Evolutionary conservation across 1,140 invertebrate species (phyloP), one percentile per base, ranked within the genome.

Genomic region (Anoplolepis gracilipes): DNA sequence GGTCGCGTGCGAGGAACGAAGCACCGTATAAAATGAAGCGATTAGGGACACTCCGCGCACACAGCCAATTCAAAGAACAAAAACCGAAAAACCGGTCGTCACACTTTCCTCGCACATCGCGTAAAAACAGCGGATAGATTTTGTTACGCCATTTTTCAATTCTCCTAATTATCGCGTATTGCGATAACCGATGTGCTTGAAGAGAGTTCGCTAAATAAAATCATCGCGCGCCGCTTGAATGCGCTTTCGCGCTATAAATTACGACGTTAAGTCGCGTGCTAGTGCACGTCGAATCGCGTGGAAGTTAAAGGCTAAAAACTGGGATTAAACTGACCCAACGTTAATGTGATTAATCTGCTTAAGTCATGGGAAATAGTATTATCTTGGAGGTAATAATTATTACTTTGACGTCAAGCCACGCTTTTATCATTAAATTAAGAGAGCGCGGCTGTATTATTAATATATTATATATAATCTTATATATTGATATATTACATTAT

Each of bases 1-100:
- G 87, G 73, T 87, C 46, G 28, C 61, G 30, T 64, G 22, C 53
- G 55, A 19, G 39, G 59, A 49, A 78, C 39, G 67, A 57, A 79
- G 39, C 67, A 70, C 82, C 82, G 69, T 88, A 70, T 73, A 85
- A 88, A 88, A 75, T 85, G 73, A 88, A 88, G 61, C 87, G 82
- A 88, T 88, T 88, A 88, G 87, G 82, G 76, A 39, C 82, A 88
- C 67, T 55, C 36, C 5, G 22, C 10, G 25, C 25, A 25, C 70
- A 53, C 67, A 30, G 49, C 30, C 39, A 30, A 42, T 53, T 39
- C 33, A 19, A n/a, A 30, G 8, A n/a, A 72, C 19, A 85, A 85
- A 75, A 88, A 77, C 57, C 2, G 46, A 88, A 67, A 73, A 75
- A 61, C 53, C n/a, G 16, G 39, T 8, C 42, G 67, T 59, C 61